Evolutionary conservation across 2,797 vertebrate genomes (phyloP).

Genomic region (Amniataba percoides): DNA sequence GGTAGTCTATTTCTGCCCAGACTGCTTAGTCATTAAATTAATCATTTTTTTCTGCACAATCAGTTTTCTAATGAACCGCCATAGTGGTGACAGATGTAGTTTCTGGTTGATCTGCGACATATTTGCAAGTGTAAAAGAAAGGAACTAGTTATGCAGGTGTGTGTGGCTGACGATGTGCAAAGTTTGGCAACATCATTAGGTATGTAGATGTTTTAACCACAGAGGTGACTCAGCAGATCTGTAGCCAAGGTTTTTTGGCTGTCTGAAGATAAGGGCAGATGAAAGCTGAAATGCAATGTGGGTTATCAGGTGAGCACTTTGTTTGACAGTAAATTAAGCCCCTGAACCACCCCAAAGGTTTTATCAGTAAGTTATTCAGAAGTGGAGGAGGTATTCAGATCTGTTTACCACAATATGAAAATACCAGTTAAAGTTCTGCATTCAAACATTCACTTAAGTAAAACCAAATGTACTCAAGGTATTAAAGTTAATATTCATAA

Average conservation of each 20-base stretch:
- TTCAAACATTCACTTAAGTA: no score
- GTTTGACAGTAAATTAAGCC: neutral
- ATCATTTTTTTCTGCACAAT: conserved; percentile 7
- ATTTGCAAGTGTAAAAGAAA: neutral
- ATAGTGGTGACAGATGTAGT: neutral
- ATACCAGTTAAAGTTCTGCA: no score
- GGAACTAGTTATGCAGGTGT: neutral
- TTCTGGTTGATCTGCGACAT: neutral
- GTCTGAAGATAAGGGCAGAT: conserved; percentile 19
- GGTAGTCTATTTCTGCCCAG: neutral
- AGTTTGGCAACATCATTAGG: conserved; percentile 1
- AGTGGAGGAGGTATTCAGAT: neutral
- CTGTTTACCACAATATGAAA: no score
- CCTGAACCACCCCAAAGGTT: neutral
- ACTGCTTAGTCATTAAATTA: neutral
- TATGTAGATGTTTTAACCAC: conserved; percentile 6
- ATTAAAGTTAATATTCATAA: neutral
- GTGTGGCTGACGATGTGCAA: neutral
- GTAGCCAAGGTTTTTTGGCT: neutral
- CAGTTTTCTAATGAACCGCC: conserved; percentile 3
- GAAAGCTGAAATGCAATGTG: neutral
- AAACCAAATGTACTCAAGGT: neutral
- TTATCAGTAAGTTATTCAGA: neutral
- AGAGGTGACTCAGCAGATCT: conserved; percentile 11
- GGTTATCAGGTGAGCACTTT: neutral